These are phyloP conservation scores for Clepsis dumicolana DNA, from an alignment of 2,888 invertebrate species.

Conservation along the genomic window DNA sequence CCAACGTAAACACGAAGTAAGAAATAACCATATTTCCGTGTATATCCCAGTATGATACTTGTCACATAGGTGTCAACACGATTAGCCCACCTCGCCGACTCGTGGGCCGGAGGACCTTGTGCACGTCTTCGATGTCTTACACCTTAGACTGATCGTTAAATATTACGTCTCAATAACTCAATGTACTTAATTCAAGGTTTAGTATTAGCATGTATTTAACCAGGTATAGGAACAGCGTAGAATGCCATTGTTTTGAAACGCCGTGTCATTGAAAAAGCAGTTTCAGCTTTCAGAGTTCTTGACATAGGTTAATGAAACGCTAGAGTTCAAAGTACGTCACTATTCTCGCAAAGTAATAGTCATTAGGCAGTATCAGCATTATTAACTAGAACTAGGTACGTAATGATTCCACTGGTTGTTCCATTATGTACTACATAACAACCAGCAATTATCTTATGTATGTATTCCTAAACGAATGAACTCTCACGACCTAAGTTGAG, in stretches of 20 bases:
- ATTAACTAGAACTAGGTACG: constrained; percentile 11
- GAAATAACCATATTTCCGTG: constrained; percentile 31
- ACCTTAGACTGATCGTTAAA: constrained; percentile 37
- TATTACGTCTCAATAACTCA: constrained; percentile 34
- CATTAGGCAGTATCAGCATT: constrained; percentile 15
- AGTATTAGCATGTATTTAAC: constrained; percentile 19
- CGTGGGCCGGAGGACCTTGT: constrained; percentile 1
- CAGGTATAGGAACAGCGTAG: not conserved
- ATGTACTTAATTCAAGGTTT: constrained; percentile 26
- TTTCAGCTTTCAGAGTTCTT: constrained; percentile 4
- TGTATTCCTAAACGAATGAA: constrained; percentile 30
- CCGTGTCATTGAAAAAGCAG: constrained; percentile 8
- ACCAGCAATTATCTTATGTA: constrained; percentile 10
- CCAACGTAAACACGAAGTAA: constrained; percentile 14
- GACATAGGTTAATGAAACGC: constrained; percentile 9
- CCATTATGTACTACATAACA: not conserved
- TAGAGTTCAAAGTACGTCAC: constrained; percentile 18
- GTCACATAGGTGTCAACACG: constrained; percentile 41
- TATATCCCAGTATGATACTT: constrained; percentile 27
- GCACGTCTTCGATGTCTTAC: constrained; percentile 32
- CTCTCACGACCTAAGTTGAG: constrained; percentile 30
- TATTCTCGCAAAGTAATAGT: constrained; percentile 7
- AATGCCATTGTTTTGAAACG: constrained; percentile 14
- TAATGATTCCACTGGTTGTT: not conserved
- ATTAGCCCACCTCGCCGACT: constrained; percentile 36